phyloP scores from a whole-genome alignment of 2,797 vertebrate genomes.

The Macropodus opercularis region DNA sequence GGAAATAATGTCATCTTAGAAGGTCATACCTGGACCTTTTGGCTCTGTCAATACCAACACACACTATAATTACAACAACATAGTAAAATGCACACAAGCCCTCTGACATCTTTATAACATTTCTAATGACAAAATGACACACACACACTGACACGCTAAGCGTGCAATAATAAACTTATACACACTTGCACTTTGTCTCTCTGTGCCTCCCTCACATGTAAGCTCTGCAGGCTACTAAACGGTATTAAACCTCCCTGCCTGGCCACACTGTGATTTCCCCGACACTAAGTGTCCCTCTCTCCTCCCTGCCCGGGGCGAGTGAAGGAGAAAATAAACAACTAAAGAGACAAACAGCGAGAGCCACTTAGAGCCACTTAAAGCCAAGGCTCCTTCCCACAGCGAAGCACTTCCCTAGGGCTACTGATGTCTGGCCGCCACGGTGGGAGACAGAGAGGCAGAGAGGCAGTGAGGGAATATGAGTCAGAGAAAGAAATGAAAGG shows the following conservation, averaged over 20 bases:
- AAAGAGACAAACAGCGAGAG: constrained; percentile 80
- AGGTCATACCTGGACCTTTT: constrained; percentile 81
- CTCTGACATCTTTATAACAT: constrained; percentile 62
- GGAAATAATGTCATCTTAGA: constrained; percentile 81
- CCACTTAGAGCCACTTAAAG: constrained; percentile 82
- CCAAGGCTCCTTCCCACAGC: constrained; percentile 79
- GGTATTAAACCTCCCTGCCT: constrained; percentile 72
- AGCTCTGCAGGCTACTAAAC: constrained; percentile 70
- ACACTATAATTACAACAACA: constrained; percentile 47
- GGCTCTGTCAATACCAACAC: constrained; percentile 73
- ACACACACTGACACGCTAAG: constrained; percentile 25
- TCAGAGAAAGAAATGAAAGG: constrained; percentile 5
- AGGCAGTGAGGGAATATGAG: constrained; percentile 12
- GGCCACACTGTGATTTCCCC: constrained; percentile 60
- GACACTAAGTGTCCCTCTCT: constrained; percentile 71
- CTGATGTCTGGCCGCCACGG: constrained; percentile 55
- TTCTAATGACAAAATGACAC: constrained; percentile 65
- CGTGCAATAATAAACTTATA: constrained; percentile 59
- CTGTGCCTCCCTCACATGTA: constrained; percentile 61
- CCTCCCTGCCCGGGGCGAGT: constrained; percentile 68
- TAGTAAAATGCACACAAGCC: constrained; percentile 38
- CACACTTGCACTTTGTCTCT: constrained; percentile 64
- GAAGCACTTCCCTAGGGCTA: constrained; percentile 74
- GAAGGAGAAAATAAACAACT: constrained; percentile 79
- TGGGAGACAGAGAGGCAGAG: constrained; percentile 49